Base-by-base conservation (phyloP, 2,888 invertebrate species). In the Merodon equestris region DNA sequence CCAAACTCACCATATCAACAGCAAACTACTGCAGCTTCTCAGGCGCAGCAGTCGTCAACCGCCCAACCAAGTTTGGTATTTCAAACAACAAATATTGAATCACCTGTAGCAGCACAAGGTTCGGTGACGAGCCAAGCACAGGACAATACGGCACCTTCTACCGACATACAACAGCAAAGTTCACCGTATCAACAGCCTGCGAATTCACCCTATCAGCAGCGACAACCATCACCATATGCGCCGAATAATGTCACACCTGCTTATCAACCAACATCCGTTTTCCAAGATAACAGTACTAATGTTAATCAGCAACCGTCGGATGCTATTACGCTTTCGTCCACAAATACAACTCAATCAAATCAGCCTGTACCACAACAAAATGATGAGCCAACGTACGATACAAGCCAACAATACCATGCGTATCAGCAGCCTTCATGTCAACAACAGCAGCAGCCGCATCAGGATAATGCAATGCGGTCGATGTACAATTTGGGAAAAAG, bases 131-230 rank as follows among this genome's bases (percentile, higher is more conserved):
- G 82, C 19, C 81, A 84, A 34, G 83, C 85, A 48, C 56, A 81
- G 34, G 27, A 27, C 27, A 27, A 27, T 7, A 68, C 15, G 17
- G 36, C 75, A 1, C 85, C 87, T 1, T 85, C 86, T 9, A 15
- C 87, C 50, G 88, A 88, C 0, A 84, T 85, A 7, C 86, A 90
- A 15, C 90, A 90, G 54, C 87, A 89, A 51, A 86, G 88, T 73
- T 90, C 87, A 63, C 90, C 90, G 27, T 89, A 90, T 70, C 87
- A 88, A 70, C 89, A 89, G 84, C 91, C 90, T 81, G 90, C 86
- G 82, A 83, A 85, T 58, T 88, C 89, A 44, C 90, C 90, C 48
- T 91, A 90, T 83, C 86, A 86, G 18, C 86, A 86, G 14, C 86
- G 83, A 9, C 77, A 82, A 50, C 77, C 82, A 13, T 83, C 84